Evolutionary conservation across 2,888 invertebrate species (phyloP), one percentile per base, ranked within the genome.

Genomic region (Eilema depressum): DNA sequence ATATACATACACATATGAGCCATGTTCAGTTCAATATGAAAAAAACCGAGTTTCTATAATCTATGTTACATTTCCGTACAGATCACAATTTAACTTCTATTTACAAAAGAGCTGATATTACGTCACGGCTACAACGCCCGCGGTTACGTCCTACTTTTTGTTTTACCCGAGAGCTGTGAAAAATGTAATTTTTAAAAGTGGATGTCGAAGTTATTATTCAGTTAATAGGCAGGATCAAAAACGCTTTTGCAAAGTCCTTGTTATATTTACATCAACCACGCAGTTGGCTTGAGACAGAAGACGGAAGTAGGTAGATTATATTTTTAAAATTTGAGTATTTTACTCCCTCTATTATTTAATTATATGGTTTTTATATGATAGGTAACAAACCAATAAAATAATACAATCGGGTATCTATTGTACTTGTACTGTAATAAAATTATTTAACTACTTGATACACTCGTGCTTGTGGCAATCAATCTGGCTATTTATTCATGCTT

Each of bases 171-270:
- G 72, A 72, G 67, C 68, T 68, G 71, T 71, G 63, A 61, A 67
- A 78, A 78, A 72, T 72, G 76, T 70, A 68, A 66, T 33, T 71
- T 67, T 70, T 57, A 76, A 68, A 69, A 57, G 73, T 69, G 59
- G 60, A 79, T 66, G 47, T 28, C 70, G 30, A 63, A 66, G 68
- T 75, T 81, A 71, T 74, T 71, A 78, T 78, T 74, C 65, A 63
- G 70, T 70, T 71, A 63, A 62, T 69, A 61, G 26, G 33, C 33
- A 65, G 30, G 56, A 53, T 57, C 20, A 25, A 23, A 69, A 65
- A 63, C 33, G 26, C 14, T 68, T 26, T 57, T 14, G 11, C 30
- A 11, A 47, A 28, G 28, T 11, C 30, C n/a, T 59, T 41, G 66
- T 66, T 57, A n/a, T n/a, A 20, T 60, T 41, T 59, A 37, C 20